Percentiles rank a stretch among this genome's conserved stretches.
phyloP scores from a whole-genome alignment of 37 sponge, comb jelly and placozoan genomes.

The Cliona cf. orientalis region DNA sequence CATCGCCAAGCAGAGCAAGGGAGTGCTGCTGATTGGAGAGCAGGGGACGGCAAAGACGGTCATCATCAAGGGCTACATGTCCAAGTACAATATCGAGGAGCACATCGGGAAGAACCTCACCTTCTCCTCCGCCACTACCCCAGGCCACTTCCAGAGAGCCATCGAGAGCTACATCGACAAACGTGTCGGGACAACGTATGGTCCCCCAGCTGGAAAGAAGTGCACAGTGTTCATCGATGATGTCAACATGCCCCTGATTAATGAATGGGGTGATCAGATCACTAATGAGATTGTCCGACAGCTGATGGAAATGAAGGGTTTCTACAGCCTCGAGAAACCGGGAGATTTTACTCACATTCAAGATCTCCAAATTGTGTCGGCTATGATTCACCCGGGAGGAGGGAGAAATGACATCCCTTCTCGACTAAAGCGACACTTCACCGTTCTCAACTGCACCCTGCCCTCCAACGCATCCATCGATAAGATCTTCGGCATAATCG shows the following conservation, averaged over 20 bases:
- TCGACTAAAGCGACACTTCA: conserved; percentile 96
- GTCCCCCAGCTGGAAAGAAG: conserved; percentile 99
- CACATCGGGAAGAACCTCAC: conserved; percentile 94
- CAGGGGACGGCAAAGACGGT: conserved; percentile 99
- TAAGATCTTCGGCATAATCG: conserved; percentile 96
- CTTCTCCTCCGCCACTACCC: conserved; percentile 98
- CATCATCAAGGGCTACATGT: conserved; percentile 96
- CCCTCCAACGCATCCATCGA: conserved; percentile 99
- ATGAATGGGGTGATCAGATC: conserved; percentile 99
- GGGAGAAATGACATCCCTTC: conserved; percentile 98
- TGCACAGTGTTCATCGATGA: conserved; percentile 98
- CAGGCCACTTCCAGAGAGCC: conserved; percentile 94
- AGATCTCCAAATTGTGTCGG: conserved; percentile 94
- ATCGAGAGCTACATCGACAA: conserved; percentile 99
- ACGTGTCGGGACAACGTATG: conserved; percentile 97
- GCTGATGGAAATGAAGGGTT: conserved; percentile 94
- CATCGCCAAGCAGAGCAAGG: conserved; percentile 91
- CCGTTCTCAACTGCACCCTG: conserved; percentile 96
- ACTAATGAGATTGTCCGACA: conserved; percentile 99
- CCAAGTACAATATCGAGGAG: conserved; percentile 90
- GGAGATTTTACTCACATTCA: conserved; percentile 98
- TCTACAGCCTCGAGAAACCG: conserved; percentile 99
- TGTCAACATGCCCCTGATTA: conserved; percentile 99
- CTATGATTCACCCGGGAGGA: conserved; percentile 99
- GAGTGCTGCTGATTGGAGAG: conserved; percentile 97